Base-by-base conservation (phyloP, 2,113 vertebrate species). In the Mustela lutreola region DNA sequence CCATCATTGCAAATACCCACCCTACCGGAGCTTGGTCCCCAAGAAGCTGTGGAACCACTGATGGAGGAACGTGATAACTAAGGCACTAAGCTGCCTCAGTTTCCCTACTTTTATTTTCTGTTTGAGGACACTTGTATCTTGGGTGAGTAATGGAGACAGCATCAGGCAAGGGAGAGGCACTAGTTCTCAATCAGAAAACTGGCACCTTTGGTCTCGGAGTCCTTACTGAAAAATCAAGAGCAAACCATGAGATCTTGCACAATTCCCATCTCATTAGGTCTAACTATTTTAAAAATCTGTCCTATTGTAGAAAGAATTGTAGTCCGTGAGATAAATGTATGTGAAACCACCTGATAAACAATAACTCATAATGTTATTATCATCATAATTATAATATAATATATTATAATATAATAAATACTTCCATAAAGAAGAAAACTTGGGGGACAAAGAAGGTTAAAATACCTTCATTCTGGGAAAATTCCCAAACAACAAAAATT, bases 21-120 rank as follows among this genome's bases (percentile, higher is more conserved):
- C 60, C 11, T 33, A n/a, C 14, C 0, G 6, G 22, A 79, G 19
- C 0, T 4, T 26, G 6, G 15, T 4, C 26, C 39, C 62, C 48
- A 10, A 22, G 45, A 91, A 73, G 42, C 83, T 63, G 3, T n/a
- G 60, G 3, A 71, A 28, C 1, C 75, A n/a, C 4, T n/a, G 28
- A 62, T 1, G 5, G 31, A 62, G 21, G 9, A 48, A 42, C 6
- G 11, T 42, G 26, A 84, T 15, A 11, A 79, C 31, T 16, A 62
- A 81, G 45, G n/a, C 2, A 26, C 33, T 50, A 31, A 87, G 26
- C 26, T 24, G 22, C 36, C 28, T 63, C 45, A 11, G 39, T 4
- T 10, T 19, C 14, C 45, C 11, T 11, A 33, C 50, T 73, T 84
- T 45, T 81, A 58, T 56, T 75, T 95, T 53, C 67, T 56, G 2